phyloP scores from a whole-genome alignment of 2,888 invertebrate genomes.

The Andrena bucephala region DNA sequence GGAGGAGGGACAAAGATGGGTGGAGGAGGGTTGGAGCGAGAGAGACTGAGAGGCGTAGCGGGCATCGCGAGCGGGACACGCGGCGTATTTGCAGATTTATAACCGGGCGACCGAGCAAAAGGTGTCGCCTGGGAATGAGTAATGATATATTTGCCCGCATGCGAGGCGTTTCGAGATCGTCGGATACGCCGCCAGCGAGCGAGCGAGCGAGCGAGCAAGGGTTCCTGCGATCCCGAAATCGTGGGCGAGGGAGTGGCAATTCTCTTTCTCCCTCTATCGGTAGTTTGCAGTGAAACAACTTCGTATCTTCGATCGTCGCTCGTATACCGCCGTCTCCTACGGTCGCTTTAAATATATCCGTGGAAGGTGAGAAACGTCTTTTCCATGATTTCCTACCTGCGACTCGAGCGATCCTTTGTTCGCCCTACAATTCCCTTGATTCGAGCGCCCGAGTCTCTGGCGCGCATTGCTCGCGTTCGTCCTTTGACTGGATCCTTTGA shows the following conservation, averaged over 20 bases:
- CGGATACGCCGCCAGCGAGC: slow-evolving; percentile 63
- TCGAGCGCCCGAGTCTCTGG: background rate
- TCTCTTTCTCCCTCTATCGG: slow-evolving; percentile 33
- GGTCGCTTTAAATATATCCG: slow-evolving; percentile 27
- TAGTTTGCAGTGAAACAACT: slow-evolving; percentile 71
- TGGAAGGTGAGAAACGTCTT: slow-evolving; percentile 19
- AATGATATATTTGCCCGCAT: slow-evolving; percentile 78
- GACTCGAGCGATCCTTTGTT: background rate
- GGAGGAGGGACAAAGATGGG: background rate
- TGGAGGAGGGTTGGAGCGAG: background rate
- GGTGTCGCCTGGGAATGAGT: slow-evolving; percentile 76
- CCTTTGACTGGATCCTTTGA: slow-evolving; percentile 27
- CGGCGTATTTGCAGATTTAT: slow-evolving; percentile 75
- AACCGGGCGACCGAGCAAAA: slow-evolving; percentile 71
- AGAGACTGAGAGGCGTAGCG: background rate
- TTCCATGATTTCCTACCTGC: slow-evolving; percentile 21
- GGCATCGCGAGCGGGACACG: slow-evolving; percentile 39
- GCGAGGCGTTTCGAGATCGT: slow-evolving; percentile 73
- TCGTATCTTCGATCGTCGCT: slow-evolving; percentile 66
- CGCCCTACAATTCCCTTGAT: background rate
- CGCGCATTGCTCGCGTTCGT: background rate
- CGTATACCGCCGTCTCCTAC: slow-evolving; percentile 4
- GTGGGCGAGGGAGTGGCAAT: slow-evolving; percentile 54
- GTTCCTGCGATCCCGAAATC: slow-evolving; percentile 70
- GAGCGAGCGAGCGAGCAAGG: background rate